Percentiles rank a stretch among this genome's conserved stretches.
phyloP scores from a whole-genome alignment of 2,888 invertebrate species.

The Tinea pellionella region DNA sequence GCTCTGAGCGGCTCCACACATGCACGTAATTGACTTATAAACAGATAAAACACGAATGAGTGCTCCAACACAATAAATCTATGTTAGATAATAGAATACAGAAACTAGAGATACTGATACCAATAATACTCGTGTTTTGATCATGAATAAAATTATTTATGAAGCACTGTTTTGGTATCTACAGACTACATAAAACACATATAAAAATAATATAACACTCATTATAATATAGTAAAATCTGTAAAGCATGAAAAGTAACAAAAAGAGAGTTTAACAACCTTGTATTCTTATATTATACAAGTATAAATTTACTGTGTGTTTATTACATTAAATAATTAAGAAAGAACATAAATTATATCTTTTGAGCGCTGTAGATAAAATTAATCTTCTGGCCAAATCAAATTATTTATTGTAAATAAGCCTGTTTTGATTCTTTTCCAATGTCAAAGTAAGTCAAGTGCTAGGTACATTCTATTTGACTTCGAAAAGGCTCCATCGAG shows the following conservation, averaged over 20 bases:
- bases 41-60: slow-evolving; percentile 29
- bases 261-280: background rate
- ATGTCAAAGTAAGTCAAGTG: no score
- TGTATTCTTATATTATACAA: background rate
- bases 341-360: no score
- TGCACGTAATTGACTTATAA: slow-evolving; percentile 53
- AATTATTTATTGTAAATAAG: no score
- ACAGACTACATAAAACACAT: background rate
- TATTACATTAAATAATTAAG: no score
- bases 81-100: slow-evolving; percentile 19
- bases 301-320: no score
- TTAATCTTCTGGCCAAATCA: no score
- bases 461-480: no score
- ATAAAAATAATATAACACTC: background rate
- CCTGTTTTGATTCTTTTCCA: no score
- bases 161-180: no score
- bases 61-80: slow-evolving; percentile 28
- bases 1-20: slow-evolving; percentile 30
- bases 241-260: background rate
- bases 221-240: background rate
- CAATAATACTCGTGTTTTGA: slow-evolving; percentile 2
- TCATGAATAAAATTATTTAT: background rate
- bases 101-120: background rate
- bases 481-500: no score
- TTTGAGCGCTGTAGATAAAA: no score